Base-by-base conservation (phyloP, 1,140 invertebrate species). In the Cryptotermes secundus region DNA sequence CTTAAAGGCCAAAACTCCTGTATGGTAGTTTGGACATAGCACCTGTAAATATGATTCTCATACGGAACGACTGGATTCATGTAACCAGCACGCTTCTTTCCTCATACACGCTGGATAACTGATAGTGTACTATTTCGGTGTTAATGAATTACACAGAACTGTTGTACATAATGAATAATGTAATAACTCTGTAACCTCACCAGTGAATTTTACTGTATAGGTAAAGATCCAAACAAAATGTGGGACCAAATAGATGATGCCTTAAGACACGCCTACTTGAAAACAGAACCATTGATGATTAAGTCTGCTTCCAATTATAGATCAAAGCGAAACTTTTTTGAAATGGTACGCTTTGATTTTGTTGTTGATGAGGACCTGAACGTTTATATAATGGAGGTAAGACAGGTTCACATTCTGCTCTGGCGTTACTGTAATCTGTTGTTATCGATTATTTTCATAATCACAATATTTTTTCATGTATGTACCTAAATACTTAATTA, bases 261-360 rank as follows among this genome's bases (percentile, higher is more conserved):
- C 0, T 96, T 99, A 65, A 90, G 91, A 34, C 91, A 94, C 83
- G 93, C 97, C 16, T 93, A 95, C 86, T 88, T 96, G 65, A 91
- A 92, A 45, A 98, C 98, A 88, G 97, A 97, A 89, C 88, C 92
- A 36, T 89, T 92, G 83, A 94, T 96, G 38, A 88, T 91, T 59
- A 90, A 93, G 35, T 89, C 92, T n/a, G 82, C 95, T 22, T 87
- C 88, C 80, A 88, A 89, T 9, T 94, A 92, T 87, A 90, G 90
- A 85, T 91, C 91, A 3, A 90, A 90, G 45, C 89, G 93, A 65
- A 96, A 97, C 87, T 99, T 98, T 88, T 99, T 99, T 90, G 98
- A 99, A 91, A 91, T 99, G 89, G 95, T 98, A 88, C 92, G 98
- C 81, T 96, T 99, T 88, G 98, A 99, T 90, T 95, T 99, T 89